Evolutionary conservation across 1,140 invertebrate genomes (phyloP).

Genomic region (Drosophila repleta): DNA sequence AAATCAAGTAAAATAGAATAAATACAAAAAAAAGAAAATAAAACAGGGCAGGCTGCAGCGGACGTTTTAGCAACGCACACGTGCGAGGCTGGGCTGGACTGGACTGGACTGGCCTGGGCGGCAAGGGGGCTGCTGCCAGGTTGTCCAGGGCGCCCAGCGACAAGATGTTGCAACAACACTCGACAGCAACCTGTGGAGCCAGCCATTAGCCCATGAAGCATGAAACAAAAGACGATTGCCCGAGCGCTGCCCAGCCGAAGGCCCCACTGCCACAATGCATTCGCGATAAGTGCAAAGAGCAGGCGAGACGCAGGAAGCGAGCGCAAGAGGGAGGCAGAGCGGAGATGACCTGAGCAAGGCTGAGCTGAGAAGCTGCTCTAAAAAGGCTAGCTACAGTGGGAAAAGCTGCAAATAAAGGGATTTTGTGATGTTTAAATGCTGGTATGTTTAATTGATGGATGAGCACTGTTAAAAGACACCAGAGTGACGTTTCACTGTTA

Average conservation of each 20-base stretch:
- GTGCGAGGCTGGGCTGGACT: constrained; percentile 33
- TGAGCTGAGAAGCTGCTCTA: background rate
- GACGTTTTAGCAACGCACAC: constrained; percentile 82
- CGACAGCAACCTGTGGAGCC: constrained; percentile 78
- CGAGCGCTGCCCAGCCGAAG: constrained; percentile 27
- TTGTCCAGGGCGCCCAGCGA: constrained; percentile 60
- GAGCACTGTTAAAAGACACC: too few relatives aligned
- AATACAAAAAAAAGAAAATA: constrained; percentile 20
- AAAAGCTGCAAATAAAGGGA: too few relatives aligned
- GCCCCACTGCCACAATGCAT: constrained; percentile 73
- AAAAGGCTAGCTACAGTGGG: background rate
- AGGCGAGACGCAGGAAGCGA: background rate
- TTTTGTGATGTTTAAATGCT: background rate
- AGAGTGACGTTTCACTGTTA: too few relatives aligned
- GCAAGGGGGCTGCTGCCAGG: constrained; percentile 10
- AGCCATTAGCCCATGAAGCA: constrained; percentile 76
- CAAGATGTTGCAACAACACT: constrained; percentile 77
- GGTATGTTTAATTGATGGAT: too few relatives aligned
- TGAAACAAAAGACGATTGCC: constrained; percentile 66
- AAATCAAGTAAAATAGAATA: constrained; percentile 32
- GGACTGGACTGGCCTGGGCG: background rate
- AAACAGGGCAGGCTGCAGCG: constrained; percentile 37
- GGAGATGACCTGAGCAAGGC: background rate
- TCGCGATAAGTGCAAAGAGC: constrained; percentile 65
- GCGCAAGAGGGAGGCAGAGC: background rate